phyloP scores from a whole-genome alignment of 2,888 invertebrate species.

The Brenthis daphne region DNA sequence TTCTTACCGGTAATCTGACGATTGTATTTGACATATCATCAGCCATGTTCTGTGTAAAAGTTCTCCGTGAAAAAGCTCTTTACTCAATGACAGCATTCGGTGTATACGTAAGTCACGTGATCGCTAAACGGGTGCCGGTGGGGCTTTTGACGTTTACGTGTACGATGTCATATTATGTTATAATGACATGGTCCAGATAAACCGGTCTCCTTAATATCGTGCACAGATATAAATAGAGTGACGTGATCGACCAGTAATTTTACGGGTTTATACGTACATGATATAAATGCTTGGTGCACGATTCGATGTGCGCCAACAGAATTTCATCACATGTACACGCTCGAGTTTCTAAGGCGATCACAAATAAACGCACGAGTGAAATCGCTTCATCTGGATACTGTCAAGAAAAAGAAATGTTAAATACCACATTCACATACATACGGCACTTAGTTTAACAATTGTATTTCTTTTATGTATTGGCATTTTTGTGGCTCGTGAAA shows the following conservation, averaged over 20 bases:
- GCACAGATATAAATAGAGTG: slow-evolving; percentile 38
- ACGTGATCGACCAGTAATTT: slow-evolving; percentile 40
- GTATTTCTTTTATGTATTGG: slow-evolving; percentile 24
- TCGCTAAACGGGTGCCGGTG: slow-evolving; percentile 45
- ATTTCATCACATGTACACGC: slow-evolving; percentile 41
- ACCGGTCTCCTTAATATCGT: slow-evolving; percentile 49
- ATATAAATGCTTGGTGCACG: slow-evolving; percentile 30
- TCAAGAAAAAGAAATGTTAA: slow-evolving; percentile 35
- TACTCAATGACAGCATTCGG: slow-evolving; percentile 68
- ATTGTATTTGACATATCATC: slow-evolving; percentile 41
- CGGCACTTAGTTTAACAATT: slow-evolving; percentile 13
- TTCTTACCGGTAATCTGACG: slow-evolving; percentile 47
- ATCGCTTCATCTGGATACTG: slow-evolving; percentile 46
- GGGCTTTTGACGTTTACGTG: slow-evolving; percentile 74
- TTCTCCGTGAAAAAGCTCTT: slow-evolving; percentile 69
- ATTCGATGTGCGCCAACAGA: slow-evolving; percentile 34
- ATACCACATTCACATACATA: slow-evolving; percentile 3
- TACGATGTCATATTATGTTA: slow-evolving; percentile 47
- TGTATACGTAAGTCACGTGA: slow-evolving; percentile 68
- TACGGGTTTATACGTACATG: slow-evolving; percentile 29
- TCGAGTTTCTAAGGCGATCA: slow-evolving; percentile 35
- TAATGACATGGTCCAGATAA: slow-evolving; percentile 55
- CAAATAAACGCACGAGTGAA: slow-evolving; percentile 40
- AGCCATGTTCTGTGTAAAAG: slow-evolving; percentile 70
- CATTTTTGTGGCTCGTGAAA: slow-evolving; percentile 14